phyloP scores from a whole-genome alignment of 2,113 vertebrate species.

The Lanius collurio region DNA sequence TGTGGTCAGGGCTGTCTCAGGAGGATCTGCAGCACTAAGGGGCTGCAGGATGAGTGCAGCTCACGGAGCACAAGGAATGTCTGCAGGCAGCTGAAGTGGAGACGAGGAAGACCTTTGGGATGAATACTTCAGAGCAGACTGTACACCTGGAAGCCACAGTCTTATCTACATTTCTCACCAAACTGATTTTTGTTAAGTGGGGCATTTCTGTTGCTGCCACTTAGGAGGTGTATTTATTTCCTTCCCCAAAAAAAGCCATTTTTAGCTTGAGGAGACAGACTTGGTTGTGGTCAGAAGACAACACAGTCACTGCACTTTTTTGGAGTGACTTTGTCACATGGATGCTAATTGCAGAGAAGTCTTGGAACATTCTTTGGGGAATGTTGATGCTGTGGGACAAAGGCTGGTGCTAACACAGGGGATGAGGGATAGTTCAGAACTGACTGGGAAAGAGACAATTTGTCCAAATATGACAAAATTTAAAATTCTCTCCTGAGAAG shows the following conservation, averaged over 20 bases:
- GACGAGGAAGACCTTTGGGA: background rate
- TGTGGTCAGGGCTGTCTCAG: background rate
- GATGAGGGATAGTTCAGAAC: too few relatives aligned
- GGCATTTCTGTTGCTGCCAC: background rate
- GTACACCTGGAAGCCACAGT: background rate
- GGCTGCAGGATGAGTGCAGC: background rate
- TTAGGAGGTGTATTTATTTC: background rate
- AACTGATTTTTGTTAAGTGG: background rate
- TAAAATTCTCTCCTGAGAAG: background rate
- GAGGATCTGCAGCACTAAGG: background rate
- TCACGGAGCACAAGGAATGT: fast-evolving
- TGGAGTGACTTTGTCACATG: background rate
- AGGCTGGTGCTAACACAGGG: background rate
- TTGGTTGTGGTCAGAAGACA: background rate
- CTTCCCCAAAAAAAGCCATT: background rate
- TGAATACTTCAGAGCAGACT: background rate
- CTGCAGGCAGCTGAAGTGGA: background rate
- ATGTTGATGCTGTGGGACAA: background rate
- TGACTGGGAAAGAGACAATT: background rate
- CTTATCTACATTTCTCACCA: background rate
- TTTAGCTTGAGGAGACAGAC: background rate
- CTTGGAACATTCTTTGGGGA: background rate
- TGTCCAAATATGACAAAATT: background rate
- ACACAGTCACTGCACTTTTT: background rate
- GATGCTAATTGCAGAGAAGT: background rate